Evolutionary conservation across 2,797 vertebrate genomes (phyloP), one percentile per base, ranked within the genome.

Genomic region (Odontamblyopus rebecca): DNA sequence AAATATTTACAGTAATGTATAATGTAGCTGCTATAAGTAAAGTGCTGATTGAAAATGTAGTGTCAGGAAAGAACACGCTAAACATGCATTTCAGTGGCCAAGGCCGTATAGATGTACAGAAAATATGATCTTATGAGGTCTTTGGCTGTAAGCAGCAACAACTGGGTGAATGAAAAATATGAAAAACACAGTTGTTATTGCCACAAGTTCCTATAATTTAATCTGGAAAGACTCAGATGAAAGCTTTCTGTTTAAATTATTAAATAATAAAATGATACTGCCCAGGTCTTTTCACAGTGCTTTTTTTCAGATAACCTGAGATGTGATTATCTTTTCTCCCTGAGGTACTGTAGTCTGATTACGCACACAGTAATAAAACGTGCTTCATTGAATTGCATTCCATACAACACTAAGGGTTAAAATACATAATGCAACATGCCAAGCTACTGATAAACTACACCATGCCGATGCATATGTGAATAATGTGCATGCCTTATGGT

Each of bases 241-340:
- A 38, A 15, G 5, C 54, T 56, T 23, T 57, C 57, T 69, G 75
- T 68, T 75, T 69, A 76, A 65, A 71, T 32, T 53, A 23, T 32
- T 53, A 23, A 68, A 35, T 0, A 61, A 75, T 27, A 30, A 71
- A 2, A 19, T 67, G 54, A 76, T 78, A 57, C 69, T 13, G 70
- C 61, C 68, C 69, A 50, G 73, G 68, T 69, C 79, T 59, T 76
- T 48, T 85, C 88, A 85, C 87, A 85, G 82, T 82, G 72, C 19
- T 83, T 44, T 65, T 66, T 12, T 68, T 53, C 77, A 76, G 81
- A 86, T 73, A 67, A 29, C 82, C 88, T 87, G 87, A 88, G 84
- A 81, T 83, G 18, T 69, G 71, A 85, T 80, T 73, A 48, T 66
- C 30, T 69, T 72, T 41, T 48, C 64, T 82, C 63, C 89, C 85